Conservation (phyloP, 2,113 vertebrate species). For the Ophthalmolycus amberensis region DNA sequence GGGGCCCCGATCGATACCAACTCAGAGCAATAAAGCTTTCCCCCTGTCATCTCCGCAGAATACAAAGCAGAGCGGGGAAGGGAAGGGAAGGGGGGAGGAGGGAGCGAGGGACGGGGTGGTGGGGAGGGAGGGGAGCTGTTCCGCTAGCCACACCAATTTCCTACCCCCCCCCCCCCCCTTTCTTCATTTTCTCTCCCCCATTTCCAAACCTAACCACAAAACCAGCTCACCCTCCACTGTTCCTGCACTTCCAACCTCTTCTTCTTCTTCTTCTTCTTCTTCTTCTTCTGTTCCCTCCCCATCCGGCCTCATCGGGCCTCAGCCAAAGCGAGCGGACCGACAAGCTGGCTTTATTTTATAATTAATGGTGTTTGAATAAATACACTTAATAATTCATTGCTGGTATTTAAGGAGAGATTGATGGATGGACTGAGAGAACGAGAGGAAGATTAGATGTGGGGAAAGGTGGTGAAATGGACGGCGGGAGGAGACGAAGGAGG, state of each 20-base stretch:
- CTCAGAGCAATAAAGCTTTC: conserved; percentile 90
- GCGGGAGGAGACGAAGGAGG: conserved; percentile 34
- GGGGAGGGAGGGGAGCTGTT: conserved; percentile 80
- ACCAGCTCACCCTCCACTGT: conserved; percentile 55
- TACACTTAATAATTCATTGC: conserved; percentile 79
- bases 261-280: not conserved
- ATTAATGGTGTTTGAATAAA: conserved; percentile 82
- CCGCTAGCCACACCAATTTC: conserved; percentile 87
- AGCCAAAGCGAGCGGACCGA: conserved; percentile 24
- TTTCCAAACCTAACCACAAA: conserved; percentile 52
- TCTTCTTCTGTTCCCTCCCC: conserved; percentile 1
- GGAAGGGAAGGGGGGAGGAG: conserved; percentile 60
- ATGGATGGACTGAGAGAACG: conserved; percentile 60
- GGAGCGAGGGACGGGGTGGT: conserved; percentile 44
- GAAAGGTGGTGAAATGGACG: conserved; percentile 29
- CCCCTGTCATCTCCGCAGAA: conserved; percentile 82
- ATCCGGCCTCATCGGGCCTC: not conserved
- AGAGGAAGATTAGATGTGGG: conserved; percentile 49
- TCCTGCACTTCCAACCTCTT: conserved; percentile 11
- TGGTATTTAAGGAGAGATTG: conserved; percentile 73
- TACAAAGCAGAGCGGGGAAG: conserved; percentile 79
- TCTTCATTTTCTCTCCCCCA: conserved; percentile 54
- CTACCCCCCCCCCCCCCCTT: conserved; percentile 74
- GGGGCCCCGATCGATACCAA: conserved; percentile 89
- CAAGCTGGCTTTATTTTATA: conserved; percentile 67